Percentiles rank a stretch among this genome's conserved stretches.
phyloP scores from a whole-genome alignment of 2,113 vertebrate genomes.

The Actenoides lindsayi region DNA sequence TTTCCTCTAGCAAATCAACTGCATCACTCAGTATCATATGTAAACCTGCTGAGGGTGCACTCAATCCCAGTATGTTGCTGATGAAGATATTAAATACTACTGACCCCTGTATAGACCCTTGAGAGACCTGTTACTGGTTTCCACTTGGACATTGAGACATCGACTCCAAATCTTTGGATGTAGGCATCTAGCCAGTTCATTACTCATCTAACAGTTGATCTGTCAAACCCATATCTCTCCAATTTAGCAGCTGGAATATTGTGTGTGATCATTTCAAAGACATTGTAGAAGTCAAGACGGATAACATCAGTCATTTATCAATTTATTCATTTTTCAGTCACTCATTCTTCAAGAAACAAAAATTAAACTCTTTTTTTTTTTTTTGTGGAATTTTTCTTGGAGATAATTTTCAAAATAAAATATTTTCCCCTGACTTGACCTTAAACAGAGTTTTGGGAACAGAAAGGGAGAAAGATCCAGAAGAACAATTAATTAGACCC shows the following conservation, averaged over 20 bases:
- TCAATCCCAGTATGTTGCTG: too few species aligned
- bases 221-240: neutral
- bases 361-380: neutral
- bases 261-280: neutral
- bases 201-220: neutral
- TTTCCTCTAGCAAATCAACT: too few species aligned
- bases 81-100: neutral
- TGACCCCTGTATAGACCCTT: neutral
- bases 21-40: too few species aligned
- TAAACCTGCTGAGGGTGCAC: neutral
- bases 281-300: neutral
- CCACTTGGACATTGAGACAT: too few species aligned
- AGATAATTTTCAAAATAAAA: neutral
- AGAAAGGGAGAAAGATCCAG: neutral
- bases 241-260: too few species aligned
- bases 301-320: neutral
- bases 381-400: neutral
- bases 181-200: neutral
- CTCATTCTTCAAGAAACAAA: neutral
- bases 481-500: neutral
- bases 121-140: neutral
- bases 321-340: neutral
- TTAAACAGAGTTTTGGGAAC: neutral
- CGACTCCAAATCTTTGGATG: neutral
- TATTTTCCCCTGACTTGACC: neutral